Base-by-base conservation (phyloP, 2,113 vertebrate species). In the Pristiophorus japonicus region DNA sequence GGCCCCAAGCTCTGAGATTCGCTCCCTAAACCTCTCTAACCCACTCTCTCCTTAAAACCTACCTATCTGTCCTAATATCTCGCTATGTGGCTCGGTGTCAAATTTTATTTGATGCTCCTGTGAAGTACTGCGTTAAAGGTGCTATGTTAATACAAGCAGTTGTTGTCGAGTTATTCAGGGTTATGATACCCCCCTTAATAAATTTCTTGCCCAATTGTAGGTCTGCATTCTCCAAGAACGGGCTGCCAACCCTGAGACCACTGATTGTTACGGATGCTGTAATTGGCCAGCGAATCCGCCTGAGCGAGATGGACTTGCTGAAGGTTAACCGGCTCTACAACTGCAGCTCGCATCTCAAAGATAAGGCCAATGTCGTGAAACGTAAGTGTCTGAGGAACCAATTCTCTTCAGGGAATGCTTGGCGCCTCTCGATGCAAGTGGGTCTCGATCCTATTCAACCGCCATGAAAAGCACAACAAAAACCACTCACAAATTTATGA, bases 221-320 rank as follows among this genome's bases (percentile, higher is more conserved):
- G 62, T 51, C 93, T 42, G 93, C 93, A 47, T 94, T 94, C 34
- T 94, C 93, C 66, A 94, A 67, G 93, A 94, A 70, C 3, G 97
- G 97, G 45, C 95, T 96, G 24, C 96, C 97, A 47, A 97, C 97
- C 84, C 96, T 97, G n/a, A 90, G 22, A 0, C 97, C 97, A 0
- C 96, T 96, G 27, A 96, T 96, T 95, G 92, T 6, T 8, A 47
- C 96, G 12, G 8, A 84, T 0, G 24, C 55, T 20, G 34, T 78
- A 11, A 96, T 97, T 0, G 97, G 97, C 22, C 97, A 97, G 95
- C 96, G 97, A 38, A 94, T 95, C 96, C 96, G 96, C 42, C 96
- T 97, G 66, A 97, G 97, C 4, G 0, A 59, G 70, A 96, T 96
- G 0, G 97, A 97, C 51, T 95, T 97, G n/a, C 75, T 95, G 1